Conservation (phyloP, 2,797 vertebrate genomes). For the Halcyon badia region DNA sequence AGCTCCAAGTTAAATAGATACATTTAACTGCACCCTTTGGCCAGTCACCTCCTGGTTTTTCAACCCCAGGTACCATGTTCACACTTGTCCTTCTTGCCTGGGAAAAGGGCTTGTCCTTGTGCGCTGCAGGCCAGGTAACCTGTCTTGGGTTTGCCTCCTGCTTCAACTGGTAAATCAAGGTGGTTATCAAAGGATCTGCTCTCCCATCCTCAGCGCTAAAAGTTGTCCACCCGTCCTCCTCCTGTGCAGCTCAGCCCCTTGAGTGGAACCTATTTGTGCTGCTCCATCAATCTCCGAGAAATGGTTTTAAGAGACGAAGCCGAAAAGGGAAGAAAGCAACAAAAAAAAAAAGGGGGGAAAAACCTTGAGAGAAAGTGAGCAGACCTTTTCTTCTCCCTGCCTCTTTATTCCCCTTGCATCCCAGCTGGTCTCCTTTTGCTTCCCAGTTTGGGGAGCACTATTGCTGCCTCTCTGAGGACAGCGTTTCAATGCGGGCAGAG, state of each 20-base stretch:
- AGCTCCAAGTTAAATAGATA: rapidly evolving
- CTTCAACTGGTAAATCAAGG: background rate
- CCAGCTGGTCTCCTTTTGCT: background rate
- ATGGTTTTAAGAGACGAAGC: background rate
- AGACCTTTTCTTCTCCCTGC: background rate
- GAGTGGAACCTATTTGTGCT: rapidly evolving
- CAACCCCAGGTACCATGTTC: rapidly evolving
- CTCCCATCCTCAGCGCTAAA: background rate
- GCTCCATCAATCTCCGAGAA: background rate
- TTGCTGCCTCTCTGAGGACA: background rate
- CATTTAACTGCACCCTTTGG: background rate
- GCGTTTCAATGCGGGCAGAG: background rate
- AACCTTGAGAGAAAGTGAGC: background rate
- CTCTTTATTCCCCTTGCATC: background rate
- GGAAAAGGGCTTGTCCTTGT: background rate
- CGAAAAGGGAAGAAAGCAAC: background rate
- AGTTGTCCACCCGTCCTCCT: background rate
- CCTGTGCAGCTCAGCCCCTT: background rate
- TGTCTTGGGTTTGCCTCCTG: background rate
- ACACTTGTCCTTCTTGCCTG: background rate
- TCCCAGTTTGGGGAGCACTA: background rate
- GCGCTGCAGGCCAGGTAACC: background rate
- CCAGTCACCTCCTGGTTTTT: background rate
- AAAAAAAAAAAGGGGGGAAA: background rate
- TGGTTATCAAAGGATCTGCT: background rate